Base-by-base conservation (phyloP, 2,888 invertebrate species). In the Pammene aurita region DNA sequence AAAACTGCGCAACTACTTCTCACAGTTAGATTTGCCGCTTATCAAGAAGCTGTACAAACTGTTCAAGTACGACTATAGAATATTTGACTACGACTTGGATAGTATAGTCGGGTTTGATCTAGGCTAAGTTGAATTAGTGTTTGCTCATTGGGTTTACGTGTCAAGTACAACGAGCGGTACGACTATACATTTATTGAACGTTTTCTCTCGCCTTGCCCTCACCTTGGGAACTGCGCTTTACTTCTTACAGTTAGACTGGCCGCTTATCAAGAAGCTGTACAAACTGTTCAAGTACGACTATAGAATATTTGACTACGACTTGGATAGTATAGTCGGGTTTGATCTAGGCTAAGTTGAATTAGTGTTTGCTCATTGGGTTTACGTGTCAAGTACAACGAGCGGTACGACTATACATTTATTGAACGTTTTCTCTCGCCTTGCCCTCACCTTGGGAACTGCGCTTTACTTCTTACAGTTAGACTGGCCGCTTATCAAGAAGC, bases 21-120 rank as follows among this genome's bases (percentile, higher is more conserved):
- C 95, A 38, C 94, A 94, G 44, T 85, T 97, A 65, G 95, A 95
- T 54, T 93, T 96, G 69, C 94, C 94, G 34, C 94, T 96, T 71
- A 94, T 97, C 66, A 93, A 95, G 71, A 93, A 94, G 74, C 89
- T 98, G 55, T 96, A 96, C 78, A 94, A 95, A 77, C 88, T 96
- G 54, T 98, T 97, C 85, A 94, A 94, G 78, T 89, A 94, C 63
- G 98, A 98, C 87, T 97, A 97, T 82, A 95, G 94, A 79, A 88
- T 97, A 78, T 98, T 98, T 81, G 95, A 96, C 75, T 98, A 98
- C 78, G 94, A 94, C 72, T 83, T 97, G 72, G 95, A 96, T 73
- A 95, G 96, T 78, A 94, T 96, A 56, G 91, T 97, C 26, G 97
- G 97, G 1, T 97, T 95, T 82, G 96, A 97, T 85, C 91, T 96